These are phyloP conservation scores for Littorina saxatilis DNA, from an alignment of 1,140 invertebrate genomes.

Conservation along the genomic window DNA sequence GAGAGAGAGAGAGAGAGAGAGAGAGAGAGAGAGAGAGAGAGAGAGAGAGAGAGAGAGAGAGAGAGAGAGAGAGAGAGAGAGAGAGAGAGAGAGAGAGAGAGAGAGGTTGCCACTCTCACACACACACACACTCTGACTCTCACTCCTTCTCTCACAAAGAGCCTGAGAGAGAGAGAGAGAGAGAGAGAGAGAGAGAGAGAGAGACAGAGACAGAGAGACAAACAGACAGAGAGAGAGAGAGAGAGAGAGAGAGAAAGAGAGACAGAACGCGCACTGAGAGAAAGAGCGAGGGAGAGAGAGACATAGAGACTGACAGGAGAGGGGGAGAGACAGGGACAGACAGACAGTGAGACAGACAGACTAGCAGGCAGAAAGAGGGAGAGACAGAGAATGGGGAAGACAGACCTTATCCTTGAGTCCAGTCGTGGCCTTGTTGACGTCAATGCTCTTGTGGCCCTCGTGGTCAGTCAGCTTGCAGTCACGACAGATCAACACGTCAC, in stretches of 20 bases:
- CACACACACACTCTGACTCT: too few relatives aligned
- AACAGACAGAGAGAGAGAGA: too few relatives aligned
- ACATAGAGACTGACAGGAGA: not conserved
- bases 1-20: too few relatives aligned
- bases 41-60: too few relatives aligned
- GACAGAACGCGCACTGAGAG: too few relatives aligned
- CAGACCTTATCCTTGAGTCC: not conserved
- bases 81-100: not conserved
- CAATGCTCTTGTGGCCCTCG: conserved; percentile 8
- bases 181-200: not conserved
- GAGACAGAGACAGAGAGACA: not conserved
- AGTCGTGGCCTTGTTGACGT: not conserved
- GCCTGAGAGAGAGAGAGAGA: too few relatives aligned
- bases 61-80: not conserved
- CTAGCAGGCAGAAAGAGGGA: not conserved
- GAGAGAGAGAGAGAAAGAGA: too few relatives aligned
- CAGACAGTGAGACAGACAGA: not conserved
- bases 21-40: too few relatives aligned
- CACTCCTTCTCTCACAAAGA: too few relatives aligned
- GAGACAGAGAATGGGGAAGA: not conserved
- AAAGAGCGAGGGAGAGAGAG: too few relatives aligned
- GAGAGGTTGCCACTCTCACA: too few relatives aligned
- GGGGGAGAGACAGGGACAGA: not conserved
- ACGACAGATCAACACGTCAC: conserved; percentile 18
- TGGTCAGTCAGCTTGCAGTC: conserved; percentile 28